phyloP scores from a whole-genome alignment of 1,140 invertebrate genomes.

The Vollenhovia emeryi region DNA sequence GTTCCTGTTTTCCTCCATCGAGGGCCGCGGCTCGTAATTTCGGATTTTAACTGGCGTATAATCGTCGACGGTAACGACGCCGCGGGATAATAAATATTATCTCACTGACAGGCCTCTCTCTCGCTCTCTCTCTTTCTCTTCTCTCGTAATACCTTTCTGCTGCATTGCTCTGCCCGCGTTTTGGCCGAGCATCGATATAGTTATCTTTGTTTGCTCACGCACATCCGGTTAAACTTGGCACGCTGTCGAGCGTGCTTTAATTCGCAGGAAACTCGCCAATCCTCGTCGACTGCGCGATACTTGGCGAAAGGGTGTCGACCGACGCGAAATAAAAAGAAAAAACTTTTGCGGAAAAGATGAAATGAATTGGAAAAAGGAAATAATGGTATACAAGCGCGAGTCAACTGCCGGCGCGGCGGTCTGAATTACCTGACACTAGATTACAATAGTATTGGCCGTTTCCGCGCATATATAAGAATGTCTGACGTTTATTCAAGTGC shows the following conservation, averaged over 20 bases:
- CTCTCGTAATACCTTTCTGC: background rate
- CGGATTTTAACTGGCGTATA: conserved; percentile 54
- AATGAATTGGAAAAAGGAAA: background rate
- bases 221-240: conserved; percentile 53
- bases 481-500: background rate
- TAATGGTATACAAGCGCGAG: background rate
- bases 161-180: background rate
- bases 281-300: conserved; percentile 8
- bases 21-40: conserved; percentile 28
- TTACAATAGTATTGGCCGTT: background rate
- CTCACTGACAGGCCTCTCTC: conserved; percentile 12
- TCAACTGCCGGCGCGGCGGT: background rate
- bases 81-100: conserved; percentile 59
- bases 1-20: conserved; percentile 47
- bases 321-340: background rate
- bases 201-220: conserved; percentile 61
- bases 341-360: background rate
- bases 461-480: background rate
- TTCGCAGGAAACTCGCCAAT: conserved; percentile 47
- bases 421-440: background rate
- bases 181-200: conserved; percentile 28
- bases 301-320: background rate
- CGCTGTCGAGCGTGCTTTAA: conserved; percentile 36
- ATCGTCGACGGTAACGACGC: conserved; percentile 51
- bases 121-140: background rate